phyloP scores from a whole-genome alignment of 2,797 vertebrate species.

The Esox masquinongy region DNA sequence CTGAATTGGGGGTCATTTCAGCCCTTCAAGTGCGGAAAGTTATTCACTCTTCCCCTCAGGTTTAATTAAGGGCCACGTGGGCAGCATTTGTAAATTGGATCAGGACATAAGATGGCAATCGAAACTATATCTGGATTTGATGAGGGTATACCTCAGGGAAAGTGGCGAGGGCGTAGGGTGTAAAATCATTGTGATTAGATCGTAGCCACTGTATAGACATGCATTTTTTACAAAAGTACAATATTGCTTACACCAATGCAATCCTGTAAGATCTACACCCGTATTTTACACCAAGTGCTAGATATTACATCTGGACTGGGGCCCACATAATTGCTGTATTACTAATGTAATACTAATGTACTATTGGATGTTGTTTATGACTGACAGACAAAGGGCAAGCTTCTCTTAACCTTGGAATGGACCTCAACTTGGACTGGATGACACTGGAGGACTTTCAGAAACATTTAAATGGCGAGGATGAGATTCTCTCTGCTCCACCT shows the following conservation, averaged over 20 bases:
- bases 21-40: no score
- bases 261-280: not conserved
- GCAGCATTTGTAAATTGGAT: no score
- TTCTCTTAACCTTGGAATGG: conserved; percentile 89
- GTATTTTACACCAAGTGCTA: not conserved
- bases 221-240: no score
- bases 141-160: no score
- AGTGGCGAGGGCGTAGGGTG: no score
- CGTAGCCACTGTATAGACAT: no score
- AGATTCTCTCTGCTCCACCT: conserved; percentile 74
- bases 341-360: not conserved
- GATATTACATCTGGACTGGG: not conserved
- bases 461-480: conserved; percentile 92
- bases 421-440: conserved; percentile 96
- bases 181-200: no score
- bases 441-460: conserved; percentile 95
- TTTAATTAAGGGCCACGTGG: no score
- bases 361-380: conserved; percentile 22
- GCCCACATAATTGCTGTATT: not conserved
- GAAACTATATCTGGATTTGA: no score
- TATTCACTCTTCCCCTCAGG: no score
- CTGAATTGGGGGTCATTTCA: no score
- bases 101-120: no score
- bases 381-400: conserved; percentile 76
- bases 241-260: not conserved